Percentiles rank a stretch among this genome's conserved stretches.
Conservation (phyloP, 2,888 invertebrate genomes). For the Holacanthella duospinosa region DNA sequence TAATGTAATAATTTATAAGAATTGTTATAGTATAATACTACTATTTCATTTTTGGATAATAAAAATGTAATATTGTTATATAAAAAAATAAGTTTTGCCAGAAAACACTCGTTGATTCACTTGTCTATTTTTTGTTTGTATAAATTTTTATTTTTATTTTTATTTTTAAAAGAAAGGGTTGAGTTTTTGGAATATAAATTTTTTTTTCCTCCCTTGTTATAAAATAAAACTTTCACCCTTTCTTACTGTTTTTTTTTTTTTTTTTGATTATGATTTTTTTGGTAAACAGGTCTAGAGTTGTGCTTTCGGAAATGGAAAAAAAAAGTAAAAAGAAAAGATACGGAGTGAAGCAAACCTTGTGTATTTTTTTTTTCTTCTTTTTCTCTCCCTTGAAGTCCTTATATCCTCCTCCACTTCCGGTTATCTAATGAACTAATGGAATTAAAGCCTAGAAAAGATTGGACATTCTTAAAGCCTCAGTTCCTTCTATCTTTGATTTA, state of each 20-base stretch:
- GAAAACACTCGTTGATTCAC: neutral
- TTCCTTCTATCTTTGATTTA: slow-evolving; percentile 1
- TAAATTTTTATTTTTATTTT: neutral
- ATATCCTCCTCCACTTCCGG: slow-evolving; percentile 34
- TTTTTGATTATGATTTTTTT: slow-evolving; percentile 34
- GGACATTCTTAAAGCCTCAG: neutral
- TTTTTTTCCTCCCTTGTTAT: neutral
- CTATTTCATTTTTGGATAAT: too few species aligned
- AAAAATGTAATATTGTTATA: neutral
- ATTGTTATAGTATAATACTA: too few species aligned
- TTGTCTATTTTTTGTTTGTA: neutral
- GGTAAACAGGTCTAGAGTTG: slow-evolving; percentile 17
- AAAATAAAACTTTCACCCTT: too few species aligned
- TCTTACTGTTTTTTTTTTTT: slow-evolving; percentile 10
- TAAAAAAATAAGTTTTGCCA: neutral
- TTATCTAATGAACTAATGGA: slow-evolving; percentile 39
- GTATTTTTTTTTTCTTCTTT: too few species aligned
- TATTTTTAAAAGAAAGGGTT: neutral
- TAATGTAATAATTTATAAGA: too few species aligned
- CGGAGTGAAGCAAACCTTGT: slow-evolving; percentile 8
- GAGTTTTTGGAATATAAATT: neutral
- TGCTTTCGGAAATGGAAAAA: neutral
- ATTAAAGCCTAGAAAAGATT: slow-evolving; percentile 23
- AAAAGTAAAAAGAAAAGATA: neutral
- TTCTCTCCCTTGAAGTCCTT: neutral